These are phyloP conservation scores for Orius laevigatus DNA, from an alignment of 1,140 invertebrate genomes.

Conservation along the genomic window DNA sequence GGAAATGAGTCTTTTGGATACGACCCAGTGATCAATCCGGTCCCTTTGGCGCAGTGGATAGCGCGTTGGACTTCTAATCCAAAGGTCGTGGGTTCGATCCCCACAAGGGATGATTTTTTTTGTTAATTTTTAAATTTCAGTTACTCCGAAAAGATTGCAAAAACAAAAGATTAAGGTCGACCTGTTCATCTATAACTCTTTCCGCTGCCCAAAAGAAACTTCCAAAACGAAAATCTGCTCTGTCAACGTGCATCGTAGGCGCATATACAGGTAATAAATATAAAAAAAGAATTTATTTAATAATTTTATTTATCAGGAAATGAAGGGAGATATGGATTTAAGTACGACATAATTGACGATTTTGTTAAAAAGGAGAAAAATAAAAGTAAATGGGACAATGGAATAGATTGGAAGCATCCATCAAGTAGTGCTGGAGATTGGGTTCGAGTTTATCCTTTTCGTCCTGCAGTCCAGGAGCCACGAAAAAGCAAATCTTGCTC, in stretches of 20 bases:
- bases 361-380: background rate
- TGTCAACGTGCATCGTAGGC: conserved; percentile 3
- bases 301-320: background rate
- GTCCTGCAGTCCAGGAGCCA: too few relatives aligned
- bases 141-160: background rate
- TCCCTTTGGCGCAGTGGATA: conserved; percentile 47
- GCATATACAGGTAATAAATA: conserved; percentile 3
- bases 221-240: background rate
- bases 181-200: background rate
- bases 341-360: background rate
- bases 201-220: background rate
- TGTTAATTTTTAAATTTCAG: conserved; percentile 7
- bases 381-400: conserved; percentile 37
- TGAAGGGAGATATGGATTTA: background rate
- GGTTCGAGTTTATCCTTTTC: conserved; percentile 39
- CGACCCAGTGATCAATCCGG: conserved; percentile 13
- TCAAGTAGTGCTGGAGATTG: conserved; percentile 38
- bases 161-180: background rate
- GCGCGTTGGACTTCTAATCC: conserved; percentile 49
- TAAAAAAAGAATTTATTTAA: background rate
- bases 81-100: conserved; percentile 49
- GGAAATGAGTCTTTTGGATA: background rate
- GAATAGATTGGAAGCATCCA: conserved; percentile 37
- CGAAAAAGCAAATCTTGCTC: too few relatives aligned
- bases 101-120: conserved; percentile 36